Evolutionary conservation across 2,797 vertebrate genomes (phyloP).

Genomic region (Xenentodon cancila): DNA sequence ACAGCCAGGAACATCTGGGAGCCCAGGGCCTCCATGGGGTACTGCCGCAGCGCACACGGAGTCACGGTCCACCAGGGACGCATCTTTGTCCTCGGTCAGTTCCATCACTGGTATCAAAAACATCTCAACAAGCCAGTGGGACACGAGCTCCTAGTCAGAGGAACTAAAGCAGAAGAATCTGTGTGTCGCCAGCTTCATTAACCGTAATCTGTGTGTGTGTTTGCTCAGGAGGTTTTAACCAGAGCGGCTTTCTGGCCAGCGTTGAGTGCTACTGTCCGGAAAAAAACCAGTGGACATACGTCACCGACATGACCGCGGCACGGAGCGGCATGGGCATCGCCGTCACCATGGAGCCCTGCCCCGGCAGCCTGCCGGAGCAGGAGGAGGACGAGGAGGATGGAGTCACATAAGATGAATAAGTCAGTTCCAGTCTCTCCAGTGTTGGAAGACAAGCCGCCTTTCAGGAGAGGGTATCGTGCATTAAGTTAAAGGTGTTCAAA

Average conservation of each 20-base stretch:
- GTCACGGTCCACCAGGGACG: constrained; percentile 77
- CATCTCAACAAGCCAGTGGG: background rate
- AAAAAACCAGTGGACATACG: constrained; percentile 78
- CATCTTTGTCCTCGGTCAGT: constrained; percentile 84
- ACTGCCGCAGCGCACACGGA: constrained; percentile 83
- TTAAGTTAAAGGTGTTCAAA: constrained; percentile 17
- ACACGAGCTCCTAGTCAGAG: background rate
- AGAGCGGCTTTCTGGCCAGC: constrained; percentile 83
- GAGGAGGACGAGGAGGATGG: constrained; percentile 70
- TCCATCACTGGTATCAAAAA: too few relatives aligned
- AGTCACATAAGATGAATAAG: constrained; percentile 19
- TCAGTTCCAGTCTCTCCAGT: background rate
- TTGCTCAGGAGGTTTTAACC: constrained; percentile 85
- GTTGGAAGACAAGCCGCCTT: constrained; percentile 29
- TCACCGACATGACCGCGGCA: constrained; percentile 78
- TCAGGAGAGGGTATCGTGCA: constrained; percentile 24
- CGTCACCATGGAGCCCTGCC: constrained; percentile 90
- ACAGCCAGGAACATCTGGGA: constrained; percentile 80
- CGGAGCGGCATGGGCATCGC: constrained; percentile 87
- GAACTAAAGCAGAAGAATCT: background rate
- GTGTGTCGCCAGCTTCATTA: constrained; percentile 9
- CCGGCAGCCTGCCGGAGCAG: constrained; percentile 73
- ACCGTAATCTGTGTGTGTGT: constrained; percentile 9
- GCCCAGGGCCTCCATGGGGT: constrained; percentile 78
- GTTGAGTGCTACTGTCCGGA: constrained; percentile 83